Base-by-base conservation (phyloP, 2,797 vertebrate genomes). In the Pitangus sulphuratus region DNA sequence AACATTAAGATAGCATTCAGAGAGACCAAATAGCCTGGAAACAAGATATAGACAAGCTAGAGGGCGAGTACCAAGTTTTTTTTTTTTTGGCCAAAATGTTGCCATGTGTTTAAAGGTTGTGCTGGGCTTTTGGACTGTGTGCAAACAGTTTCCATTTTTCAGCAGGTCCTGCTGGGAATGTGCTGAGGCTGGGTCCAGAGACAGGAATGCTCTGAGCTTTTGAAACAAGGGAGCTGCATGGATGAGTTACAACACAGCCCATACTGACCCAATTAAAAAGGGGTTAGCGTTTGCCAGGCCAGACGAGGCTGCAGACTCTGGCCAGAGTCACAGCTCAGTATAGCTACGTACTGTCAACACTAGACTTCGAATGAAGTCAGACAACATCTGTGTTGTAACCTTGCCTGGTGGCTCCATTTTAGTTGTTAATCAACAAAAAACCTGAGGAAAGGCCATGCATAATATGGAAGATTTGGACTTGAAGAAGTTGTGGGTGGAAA, bases 91-190 rank as follows among this genome's bases (percentile, higher is more conserved):
- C 15, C 39, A 54, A 62, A 68, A 68, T 2, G 4, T 39, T 86
- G 17, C 18, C 14, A 9, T 11, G 4, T 19, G 6, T 69, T 89
- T 80, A 19, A 78, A 61, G 30, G 39, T 17, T 40, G 4, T 9
- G 12, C 19, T 30, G 15, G 15, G 15, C 4, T 83, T 83, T 71
- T 64, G 66, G 47, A 45, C 11, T 31, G 1, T 1, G 3, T 31
- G 50, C 35, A 7, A 45, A 25, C 3, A 0, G 0, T 33, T 83
- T 64, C 72, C 2, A 0, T 0, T n/a, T 82, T 69, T 71, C 2
- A 4, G 40, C n/a, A 72, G 15, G 33, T 71, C 17, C 48, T 77
- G 17, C 31, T 45, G 60, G 40, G 31, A 84, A 61, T 0, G 4
- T 48, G 21, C n/a, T 60, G 53, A 22, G 53, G 4, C 48, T 54